These are phyloP conservation scores for Carabus problematicus DNA, from an alignment of 2,888 invertebrate species.

Conservation along the genomic window DNA sequence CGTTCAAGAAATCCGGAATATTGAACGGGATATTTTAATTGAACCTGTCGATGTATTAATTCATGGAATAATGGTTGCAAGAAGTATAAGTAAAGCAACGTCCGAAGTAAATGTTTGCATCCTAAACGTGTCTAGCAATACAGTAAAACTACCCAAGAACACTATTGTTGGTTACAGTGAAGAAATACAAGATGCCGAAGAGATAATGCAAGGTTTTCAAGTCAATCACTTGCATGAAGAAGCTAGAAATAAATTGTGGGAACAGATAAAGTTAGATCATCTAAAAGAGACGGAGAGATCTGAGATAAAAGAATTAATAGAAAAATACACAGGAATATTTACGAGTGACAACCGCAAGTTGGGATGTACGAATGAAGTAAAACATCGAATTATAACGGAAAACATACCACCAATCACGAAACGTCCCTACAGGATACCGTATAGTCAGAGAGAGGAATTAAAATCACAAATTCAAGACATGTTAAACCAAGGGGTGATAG, in stretches of 20 bases:
- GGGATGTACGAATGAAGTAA: not conserved
- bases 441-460: not conserved
- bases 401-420: not conserved
- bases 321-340: not conserved
- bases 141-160: not conserved
- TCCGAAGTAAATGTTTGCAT: not conserved
- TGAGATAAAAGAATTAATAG: not conserved
- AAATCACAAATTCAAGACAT: slow-evolving; percentile 44
- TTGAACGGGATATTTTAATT: not conserved
- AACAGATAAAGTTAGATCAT: not conserved
- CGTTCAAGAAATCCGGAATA: not conserved
- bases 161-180: not conserved
- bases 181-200: not conserved
- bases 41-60: not conserved
- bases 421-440: not conserved
- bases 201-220: too few species aligned
- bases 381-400: slow-evolving; percentile 1
- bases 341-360: not conserved
- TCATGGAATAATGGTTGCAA: not conserved
- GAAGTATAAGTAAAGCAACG: not conserved
- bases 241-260: too few species aligned
- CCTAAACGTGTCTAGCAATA: not conserved
- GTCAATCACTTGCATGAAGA: too few species aligned
- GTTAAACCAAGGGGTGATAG: slow-evolving; percentile 47
- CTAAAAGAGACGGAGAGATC: not conserved